Percentiles rank a stretch among this genome's conserved stretches.
Conservation (phyloP, 2,888 invertebrate genomes). For the Podabrus alpinus region DNA sequence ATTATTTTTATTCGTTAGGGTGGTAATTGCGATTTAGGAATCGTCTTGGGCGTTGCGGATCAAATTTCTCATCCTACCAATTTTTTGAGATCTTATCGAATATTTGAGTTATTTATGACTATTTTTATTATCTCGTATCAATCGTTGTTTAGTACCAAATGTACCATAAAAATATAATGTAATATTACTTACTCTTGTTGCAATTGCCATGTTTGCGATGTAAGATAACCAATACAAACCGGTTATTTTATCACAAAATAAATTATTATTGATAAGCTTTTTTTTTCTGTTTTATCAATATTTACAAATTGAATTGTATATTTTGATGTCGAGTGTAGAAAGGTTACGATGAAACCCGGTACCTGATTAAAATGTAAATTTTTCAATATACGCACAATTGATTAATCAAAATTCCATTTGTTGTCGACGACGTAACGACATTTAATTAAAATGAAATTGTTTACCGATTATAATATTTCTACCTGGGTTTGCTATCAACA, state of each 20-base stretch:
- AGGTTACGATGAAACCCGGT: not conserved
- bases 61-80: not conserved
- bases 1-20: not conserved
- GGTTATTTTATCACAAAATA: not conserved
- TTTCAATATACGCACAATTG: not conserved
- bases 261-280: not conserved
- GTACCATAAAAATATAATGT: not conserved
- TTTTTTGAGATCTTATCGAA: not conserved
- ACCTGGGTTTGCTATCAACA: not conserved
- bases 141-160: not conserved
- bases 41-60: not conserved
- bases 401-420: not conserved
- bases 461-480: not conserved
- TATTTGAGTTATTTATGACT: not conserved
- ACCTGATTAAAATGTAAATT: constrained; percentile 1
- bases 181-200: not conserved
- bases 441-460: not conserved
- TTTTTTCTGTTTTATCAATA: not conserved
- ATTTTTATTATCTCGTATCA: not conserved
- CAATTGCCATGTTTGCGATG: not conserved
- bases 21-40: no score
- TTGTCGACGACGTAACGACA: not conserved
- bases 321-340: not conserved
- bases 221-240: not conserved
- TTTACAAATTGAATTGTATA: not conserved